phyloP scores from a whole-genome alignment of 2,888 invertebrate species.

The Neoitamus cyanurus region DNA sequence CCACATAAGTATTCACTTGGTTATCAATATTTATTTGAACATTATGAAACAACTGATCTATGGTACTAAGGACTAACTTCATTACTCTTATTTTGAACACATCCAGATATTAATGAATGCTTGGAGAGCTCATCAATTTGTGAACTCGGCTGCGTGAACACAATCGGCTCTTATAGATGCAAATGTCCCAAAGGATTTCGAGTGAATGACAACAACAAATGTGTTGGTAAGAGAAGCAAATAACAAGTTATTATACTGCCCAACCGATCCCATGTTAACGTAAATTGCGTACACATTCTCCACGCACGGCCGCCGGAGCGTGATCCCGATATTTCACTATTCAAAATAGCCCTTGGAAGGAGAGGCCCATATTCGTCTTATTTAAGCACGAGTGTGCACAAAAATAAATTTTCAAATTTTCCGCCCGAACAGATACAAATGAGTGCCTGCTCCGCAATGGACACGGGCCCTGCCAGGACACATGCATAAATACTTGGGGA shows the following conservation, averaged over 20 bases:
- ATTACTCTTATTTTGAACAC: background rate
- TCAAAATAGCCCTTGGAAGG: background rate
- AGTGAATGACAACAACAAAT: conserved; percentile 59
- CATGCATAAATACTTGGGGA: conserved; percentile 70
- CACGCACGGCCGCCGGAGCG: background rate
- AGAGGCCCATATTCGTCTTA: background rate
- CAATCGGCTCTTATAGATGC: conserved; percentile 68
- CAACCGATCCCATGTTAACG: background rate
- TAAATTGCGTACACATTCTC: background rate
- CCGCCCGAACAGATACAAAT: conserved; percentile 66
- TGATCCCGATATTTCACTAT: background rate
- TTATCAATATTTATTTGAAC: no score
- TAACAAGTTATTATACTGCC: background rate
- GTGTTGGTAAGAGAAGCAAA: conserved; percentile 53
- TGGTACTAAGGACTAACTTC: no score
- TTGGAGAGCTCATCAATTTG: conserved; percentile 65
- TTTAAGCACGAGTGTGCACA: background rate
- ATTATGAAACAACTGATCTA: no score
- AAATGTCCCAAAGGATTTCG: conserved; percentile 66
- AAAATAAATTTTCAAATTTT: conserved; percentile 33
- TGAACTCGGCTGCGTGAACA: conserved; percentile 67
- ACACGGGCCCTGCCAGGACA: conserved; percentile 71
- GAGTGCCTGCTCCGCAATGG: conserved; percentile 72
- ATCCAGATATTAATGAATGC: conserved; percentile 68
- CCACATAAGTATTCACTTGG: no score